A percentile compares a stretch with the other conserved stretches of the same genome.
Conservation (phyloP, 2,113 vertebrate species). For the Blennius ocellaris region DNA sequence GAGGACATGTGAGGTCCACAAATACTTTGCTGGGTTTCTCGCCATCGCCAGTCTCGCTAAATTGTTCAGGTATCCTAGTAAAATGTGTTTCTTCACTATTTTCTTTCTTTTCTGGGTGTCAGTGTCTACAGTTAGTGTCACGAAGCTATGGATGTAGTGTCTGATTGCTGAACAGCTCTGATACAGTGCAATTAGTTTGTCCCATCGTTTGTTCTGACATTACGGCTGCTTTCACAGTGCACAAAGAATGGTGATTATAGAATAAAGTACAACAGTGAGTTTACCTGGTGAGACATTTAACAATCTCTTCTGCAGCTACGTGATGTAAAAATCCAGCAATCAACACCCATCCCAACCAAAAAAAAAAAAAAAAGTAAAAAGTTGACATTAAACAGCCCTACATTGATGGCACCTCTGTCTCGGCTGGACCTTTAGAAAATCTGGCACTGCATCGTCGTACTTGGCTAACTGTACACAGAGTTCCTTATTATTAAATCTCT, state of each 20-base stretch:
- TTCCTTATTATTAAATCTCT: too few relatives aligned
- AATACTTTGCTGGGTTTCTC: too few relatives aligned
- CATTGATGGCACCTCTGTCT: not conserved
- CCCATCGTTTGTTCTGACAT: slow-evolving; percentile 22
- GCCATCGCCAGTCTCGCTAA: not conserved
- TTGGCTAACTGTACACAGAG: not conserved
- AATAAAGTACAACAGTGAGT: not conserved
- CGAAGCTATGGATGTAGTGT: slow-evolving; percentile 44
- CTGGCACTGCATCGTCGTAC: slow-evolving; percentile 12
- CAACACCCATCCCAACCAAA: not conserved
- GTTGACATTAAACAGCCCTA: not conserved
- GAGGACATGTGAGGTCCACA: too few relatives aligned
- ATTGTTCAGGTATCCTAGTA: not conserved
- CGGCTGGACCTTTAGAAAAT: not conserved
- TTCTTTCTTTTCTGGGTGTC: not conserved
- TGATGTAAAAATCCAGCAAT: slow-evolving; percentile 6
- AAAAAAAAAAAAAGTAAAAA: too few relatives aligned
- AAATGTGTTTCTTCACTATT: not conserved
- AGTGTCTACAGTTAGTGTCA: slow-evolving; percentile 72
- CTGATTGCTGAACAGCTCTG: slow-evolving; percentile 12
- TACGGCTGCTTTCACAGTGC: slow-evolving; percentile 22
- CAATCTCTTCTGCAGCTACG: slow-evolving; percentile 22
- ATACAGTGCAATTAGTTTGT: slow-evolving; percentile 41
- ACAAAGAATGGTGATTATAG: not conserved
- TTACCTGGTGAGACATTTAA: slow-evolving; percentile 1